Evolutionary conservation across 1,140 invertebrate genomes (phyloP), one percentile per base, ranked within the genome.

Genomic region (Monomorium pharaonis): DNA sequence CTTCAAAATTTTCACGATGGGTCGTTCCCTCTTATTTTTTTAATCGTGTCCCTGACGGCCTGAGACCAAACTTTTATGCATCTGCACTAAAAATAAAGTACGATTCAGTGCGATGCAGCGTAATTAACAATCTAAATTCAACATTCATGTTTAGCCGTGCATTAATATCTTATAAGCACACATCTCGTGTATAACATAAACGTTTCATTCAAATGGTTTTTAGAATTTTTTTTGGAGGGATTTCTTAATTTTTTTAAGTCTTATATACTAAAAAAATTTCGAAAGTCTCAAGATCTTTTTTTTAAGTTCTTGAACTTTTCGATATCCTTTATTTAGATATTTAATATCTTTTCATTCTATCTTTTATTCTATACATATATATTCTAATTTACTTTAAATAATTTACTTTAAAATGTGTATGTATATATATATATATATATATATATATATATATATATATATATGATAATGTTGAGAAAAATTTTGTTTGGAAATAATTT

Each of bases 1-100:
- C 0, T 80, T 69, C 54, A 14, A 37, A 44, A 44, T 47, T 12
- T 70, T 72, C n/a, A 30, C 30, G 67, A 83, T 74, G 51, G 67
- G 42, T 83, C 54, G 67, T 27, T 3, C n/a, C 7, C 12, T 58
- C 14, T 60, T 10, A 74, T 83, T 60, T 58, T 72, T 72, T 83
- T 3, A 14, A 72, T 58, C n/a, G 27, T 69, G 47, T 44, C 27
- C 78, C 67, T 74, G 78, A 83, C 51, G 67, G 67, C 78, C 78
- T 83, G 78, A 74, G 51, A 83, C 78, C 67, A 74, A 83, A 72
- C 33, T 37, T 83, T 74, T 37, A 83, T 1, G 27, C 54, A 72
- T 81, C 27, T 30, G 14, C 24, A 54, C n/a, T 56, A 62, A 70
- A 51, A 60, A 18, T 60, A 24, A 60, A 70, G 44, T 33, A 80